Percentiles rank a stretch among this genome's conserved stretches.
Conservation (phyloP, 2,113 vertebrate genomes). For the Zosterops hypoxanthus region DNA sequence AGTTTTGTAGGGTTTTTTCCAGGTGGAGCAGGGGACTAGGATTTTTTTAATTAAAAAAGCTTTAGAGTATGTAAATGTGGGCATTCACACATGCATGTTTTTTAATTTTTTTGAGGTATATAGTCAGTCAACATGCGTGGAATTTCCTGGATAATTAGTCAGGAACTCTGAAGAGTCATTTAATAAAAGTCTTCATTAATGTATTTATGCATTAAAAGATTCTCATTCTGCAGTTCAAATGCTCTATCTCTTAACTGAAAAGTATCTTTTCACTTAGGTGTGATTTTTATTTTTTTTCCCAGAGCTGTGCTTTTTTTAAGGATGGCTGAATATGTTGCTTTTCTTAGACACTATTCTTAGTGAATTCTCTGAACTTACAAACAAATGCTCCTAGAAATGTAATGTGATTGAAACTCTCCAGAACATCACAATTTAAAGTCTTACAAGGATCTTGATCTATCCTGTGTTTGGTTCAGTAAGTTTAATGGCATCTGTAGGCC, state of each 20-base stretch:
- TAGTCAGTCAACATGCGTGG: background rate
- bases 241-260: background rate
- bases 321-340: background rate
- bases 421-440: background rate
- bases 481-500: background rate
- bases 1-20: background rate
- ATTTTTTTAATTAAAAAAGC: background rate
- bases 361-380: background rate
- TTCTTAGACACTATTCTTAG: background rate
- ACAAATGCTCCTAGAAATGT: background rate
- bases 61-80: background rate
- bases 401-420: background rate
- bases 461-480: background rate
- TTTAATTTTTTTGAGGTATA: background rate
- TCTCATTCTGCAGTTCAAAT: background rate
- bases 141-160: background rate
- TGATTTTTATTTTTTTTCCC: background rate
- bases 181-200: background rate
- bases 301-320: background rate
- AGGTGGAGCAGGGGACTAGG: rapidly evolving
- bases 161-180: background rate
- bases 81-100: background rate
- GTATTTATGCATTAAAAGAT: background rate
- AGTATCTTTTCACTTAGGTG: background rate
- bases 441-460: background rate